Conservation (phyloP, 2,113 vertebrate species). For the Alosa alosa region DNA sequence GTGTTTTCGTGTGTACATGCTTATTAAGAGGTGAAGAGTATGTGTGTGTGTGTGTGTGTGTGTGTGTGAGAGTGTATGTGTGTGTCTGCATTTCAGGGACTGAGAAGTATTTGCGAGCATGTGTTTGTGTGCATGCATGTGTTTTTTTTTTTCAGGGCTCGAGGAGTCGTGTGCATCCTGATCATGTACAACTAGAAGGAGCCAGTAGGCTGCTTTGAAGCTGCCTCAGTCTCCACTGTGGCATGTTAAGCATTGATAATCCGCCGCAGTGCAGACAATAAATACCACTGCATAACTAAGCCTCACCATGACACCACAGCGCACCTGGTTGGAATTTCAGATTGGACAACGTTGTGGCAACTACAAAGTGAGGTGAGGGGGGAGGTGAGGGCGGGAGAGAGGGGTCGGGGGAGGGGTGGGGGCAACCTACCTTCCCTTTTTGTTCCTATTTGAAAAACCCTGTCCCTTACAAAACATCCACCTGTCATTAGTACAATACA, state of each 20-base stretch:
- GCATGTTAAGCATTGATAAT: constrained; percentile 74
- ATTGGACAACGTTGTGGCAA: constrained; percentile 41
- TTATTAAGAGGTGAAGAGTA: not conserved
- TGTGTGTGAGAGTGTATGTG: not conserved
- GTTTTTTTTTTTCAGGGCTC: not conserved
- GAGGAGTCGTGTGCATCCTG: constrained; percentile 26
- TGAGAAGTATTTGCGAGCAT: not conserved
- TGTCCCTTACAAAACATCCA: constrained; percentile 28
- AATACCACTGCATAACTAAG: constrained; percentile 69
- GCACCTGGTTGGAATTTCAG: constrained; percentile 66
- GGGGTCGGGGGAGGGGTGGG: no score
- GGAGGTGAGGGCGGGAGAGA: not conserved
- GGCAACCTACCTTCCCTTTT: not conserved
- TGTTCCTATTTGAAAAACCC: constrained; percentile 29
- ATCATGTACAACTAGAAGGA: constrained; percentile 57
- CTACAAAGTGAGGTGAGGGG: constrained; percentile 10
- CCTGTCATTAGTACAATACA: constrained; percentile 47
- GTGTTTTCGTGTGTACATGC: not conserved
- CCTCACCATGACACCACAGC: constrained; percentile 58
- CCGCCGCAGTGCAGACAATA: constrained; percentile 73
- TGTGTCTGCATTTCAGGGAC: not conserved
- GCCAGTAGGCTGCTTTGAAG: constrained; percentile 50
- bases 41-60: constrained; percentile 2
- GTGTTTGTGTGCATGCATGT: not conserved
- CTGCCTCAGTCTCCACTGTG: constrained; percentile 65